Base-by-base conservation (phyloP, 1,140 invertebrate genomes). In the Drosophila hydei region DNA sequence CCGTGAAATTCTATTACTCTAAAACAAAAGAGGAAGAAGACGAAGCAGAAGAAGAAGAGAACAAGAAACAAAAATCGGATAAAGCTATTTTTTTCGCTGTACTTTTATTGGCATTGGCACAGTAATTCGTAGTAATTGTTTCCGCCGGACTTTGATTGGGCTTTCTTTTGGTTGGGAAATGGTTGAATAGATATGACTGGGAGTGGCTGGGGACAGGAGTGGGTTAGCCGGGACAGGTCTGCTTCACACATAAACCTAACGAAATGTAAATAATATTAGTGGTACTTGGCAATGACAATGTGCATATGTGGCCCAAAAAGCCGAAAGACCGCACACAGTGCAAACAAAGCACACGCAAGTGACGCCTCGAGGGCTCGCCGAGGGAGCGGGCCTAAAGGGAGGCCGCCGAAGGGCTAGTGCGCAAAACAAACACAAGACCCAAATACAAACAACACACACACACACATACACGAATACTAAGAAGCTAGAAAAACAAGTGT, bases 201-300 rank as follows among this genome's bases (percentile, higher is more conserved):
- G 8, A 45, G 27, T 30, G 6, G 27, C 2, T 30, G 7, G 27
- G 6, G 25, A 0, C 9, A 33, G 30, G 64, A 79, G 64, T 60
- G 60, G 65, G 4, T 18, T 30, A 25, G 23, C n/a, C 5, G 21
- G 54, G 9, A 4, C 16, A 14, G 36, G 5, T 6, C 14, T 43
- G 47, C 58, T 71, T 42, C 60, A 68, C 60, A 75, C 45, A 67
- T 85, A 67, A 78, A 76, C 77, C 77, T 87, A 87, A 87, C 81
- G 81, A 87, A 87, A 87, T 88, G 81, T 87, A 87, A 87, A 87
- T 78, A 87, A 87, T 87, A 87, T 87, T 87, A 87, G 81, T 88
- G 81, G 77, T 87, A 88, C 83, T 87, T 81, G 81, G 75, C 81
- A 75, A 65, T 87, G 81, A 87, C 81, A 87, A 87, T 87, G 81